A percentile compares a stretch with the other conserved stretches of the same genome.
Conservation (phyloP, 2,888 invertebrate genomes). For the Watsonalla binaria region DNA sequence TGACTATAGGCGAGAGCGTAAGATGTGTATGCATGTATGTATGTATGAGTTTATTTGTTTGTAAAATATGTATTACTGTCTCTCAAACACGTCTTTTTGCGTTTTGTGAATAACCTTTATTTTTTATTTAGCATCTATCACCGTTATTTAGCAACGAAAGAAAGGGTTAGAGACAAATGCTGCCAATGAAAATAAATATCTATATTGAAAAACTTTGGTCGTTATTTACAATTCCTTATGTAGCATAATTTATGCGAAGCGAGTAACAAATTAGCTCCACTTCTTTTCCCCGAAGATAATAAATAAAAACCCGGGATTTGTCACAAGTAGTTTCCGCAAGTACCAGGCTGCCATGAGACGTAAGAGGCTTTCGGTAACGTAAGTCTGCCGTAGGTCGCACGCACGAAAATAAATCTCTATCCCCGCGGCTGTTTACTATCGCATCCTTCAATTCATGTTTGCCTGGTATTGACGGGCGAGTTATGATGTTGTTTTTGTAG, state of each 20-base stretch:
- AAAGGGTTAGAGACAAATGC: too few species aligned
- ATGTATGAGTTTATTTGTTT: too few species aligned
- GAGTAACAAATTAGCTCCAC: not conserved
- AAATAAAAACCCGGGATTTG: constrained; percentile 13
- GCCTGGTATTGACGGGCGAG: constrained; percentile 22
- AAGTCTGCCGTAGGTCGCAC: constrained; percentile 41
- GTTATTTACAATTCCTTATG: too few species aligned
- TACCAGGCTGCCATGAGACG: constrained; percentile 42
- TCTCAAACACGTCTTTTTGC: too few species aligned
- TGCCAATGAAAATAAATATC: too few species aligned
- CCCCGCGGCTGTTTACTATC: constrained; percentile 32
- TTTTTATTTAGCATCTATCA: too few species aligned
- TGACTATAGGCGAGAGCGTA: too few species aligned
- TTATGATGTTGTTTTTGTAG: not conserved
- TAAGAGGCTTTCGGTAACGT: constrained; percentile 43
- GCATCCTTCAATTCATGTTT: constrained; percentile 24
- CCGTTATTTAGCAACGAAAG: too few species aligned
- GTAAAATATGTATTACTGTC: too few species aligned
- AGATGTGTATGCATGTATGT: too few species aligned
- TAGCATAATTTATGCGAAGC: constrained; percentile 9
- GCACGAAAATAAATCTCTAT: constrained; percentile 39
- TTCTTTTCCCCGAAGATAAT: constrained; percentile 4
- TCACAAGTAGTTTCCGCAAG: constrained; percentile 41
- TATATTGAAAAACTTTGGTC: too few species aligned
- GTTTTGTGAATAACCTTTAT: too few species aligned